Conservation (phyloP, 2,113 vertebrate species). For the Boulengeromyrus knoepffleri region DNA sequence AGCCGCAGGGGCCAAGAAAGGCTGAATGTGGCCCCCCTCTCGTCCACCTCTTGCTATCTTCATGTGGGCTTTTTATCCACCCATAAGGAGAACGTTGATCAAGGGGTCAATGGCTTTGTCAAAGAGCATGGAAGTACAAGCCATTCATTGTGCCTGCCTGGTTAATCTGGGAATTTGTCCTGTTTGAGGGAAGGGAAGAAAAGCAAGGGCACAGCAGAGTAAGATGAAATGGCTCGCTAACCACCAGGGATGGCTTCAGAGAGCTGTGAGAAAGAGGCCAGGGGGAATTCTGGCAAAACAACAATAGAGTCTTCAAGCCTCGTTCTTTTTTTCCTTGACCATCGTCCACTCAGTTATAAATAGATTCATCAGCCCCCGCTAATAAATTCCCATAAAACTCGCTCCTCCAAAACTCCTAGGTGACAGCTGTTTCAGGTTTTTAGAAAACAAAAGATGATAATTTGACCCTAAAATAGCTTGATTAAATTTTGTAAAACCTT, state of each 20-base stretch:
- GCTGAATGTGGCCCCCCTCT: slow-evolving; percentile 25
- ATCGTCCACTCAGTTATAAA: not conserved
- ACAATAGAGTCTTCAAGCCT: not conserved
- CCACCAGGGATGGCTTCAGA: slow-evolving; percentile 30
- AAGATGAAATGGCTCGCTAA: slow-evolving; percentile 32
- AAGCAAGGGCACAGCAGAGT: slow-evolving; percentile 30
- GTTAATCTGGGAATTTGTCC: slow-evolving; percentile 43
- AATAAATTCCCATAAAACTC: not conserved
- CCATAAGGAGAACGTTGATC: slow-evolving; percentile 20
- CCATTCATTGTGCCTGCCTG: slow-evolving; percentile 37
- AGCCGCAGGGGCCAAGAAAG: slow-evolving; percentile 26
- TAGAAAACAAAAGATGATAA: not conserved
- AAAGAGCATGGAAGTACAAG: slow-evolving; percentile 40
- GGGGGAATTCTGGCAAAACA: not conserved
- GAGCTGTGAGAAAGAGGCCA: not conserved
- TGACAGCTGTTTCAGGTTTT: not conserved
- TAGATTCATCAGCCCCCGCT: not conserved
- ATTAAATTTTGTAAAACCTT: not conserved
- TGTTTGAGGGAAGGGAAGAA: slow-evolving; percentile 27
- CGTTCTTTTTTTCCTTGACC: not conserved
- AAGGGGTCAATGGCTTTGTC: slow-evolving; percentile 22
- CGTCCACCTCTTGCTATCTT: slow-evolving; percentile 50
- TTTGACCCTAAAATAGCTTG: not conserved
- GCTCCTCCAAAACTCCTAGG: not conserved
- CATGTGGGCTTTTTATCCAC: slow-evolving; percentile 30